Evolutionary conservation across 2,113 vertebrate species (phyloP), one percentile per base, ranked within the genome.

Genomic region (Microcebus jonahi): DNA sequence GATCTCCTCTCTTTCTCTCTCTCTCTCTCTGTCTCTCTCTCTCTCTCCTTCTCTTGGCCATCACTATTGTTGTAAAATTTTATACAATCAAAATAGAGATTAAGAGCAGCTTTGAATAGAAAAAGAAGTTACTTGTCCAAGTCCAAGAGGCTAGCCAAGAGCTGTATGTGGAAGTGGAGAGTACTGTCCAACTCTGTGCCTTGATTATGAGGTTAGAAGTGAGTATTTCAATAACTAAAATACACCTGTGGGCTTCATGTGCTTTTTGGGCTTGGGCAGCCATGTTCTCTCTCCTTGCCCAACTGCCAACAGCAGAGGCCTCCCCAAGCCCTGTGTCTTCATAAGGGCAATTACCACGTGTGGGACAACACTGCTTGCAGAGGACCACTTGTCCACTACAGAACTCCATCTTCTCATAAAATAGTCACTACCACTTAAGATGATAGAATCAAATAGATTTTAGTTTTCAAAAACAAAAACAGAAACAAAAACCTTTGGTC

Each of bases 51-150:
- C 53, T 70, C 45, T 55, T 63, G 48, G 25, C 68, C 25, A 85
- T 73, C 23, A 55, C 25, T 50, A 45, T 45, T 45, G 23, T 59
- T 90, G 21, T 90, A 88, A 92, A 95, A 88, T 96, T 94, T 95
- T 92, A 84, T 73, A 55, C 82, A 63, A n/a, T 80, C 91, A 65
- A 79, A 96, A 88, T 79, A 23, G 42, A 97, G 48, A 97, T 67
- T 87, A 93, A 96, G 63, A 36, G 31, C 5, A 83, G 45, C 29
- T 21, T 73, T 83, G 48, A 70, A 57, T 55, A 53, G 57, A 92
- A 79, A 91, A 95, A 90, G 55, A 79, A 93, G 57, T 76, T 36
- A 57, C 36, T 75, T 45, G 42, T 65, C 70, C 50, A 90, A 92
- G 92, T 57, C 59, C 55, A 53, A 70, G 89, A 94, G 23, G 70